Conservation (phyloP, 2,797 vertebrate species). For the Mergus octosetaceus region DNA sequence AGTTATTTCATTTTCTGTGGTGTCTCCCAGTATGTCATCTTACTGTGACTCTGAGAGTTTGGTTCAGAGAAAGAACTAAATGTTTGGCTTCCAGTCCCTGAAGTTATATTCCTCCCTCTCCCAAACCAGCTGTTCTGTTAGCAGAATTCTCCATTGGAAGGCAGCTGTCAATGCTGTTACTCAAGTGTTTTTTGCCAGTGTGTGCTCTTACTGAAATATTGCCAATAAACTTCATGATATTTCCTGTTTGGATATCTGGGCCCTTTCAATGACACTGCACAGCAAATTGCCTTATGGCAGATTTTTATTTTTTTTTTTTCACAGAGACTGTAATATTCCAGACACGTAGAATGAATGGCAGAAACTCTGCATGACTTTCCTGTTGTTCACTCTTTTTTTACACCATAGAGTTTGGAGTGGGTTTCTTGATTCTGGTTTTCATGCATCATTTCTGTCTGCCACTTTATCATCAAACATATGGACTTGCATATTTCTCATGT, state of each 20-base stretch:
- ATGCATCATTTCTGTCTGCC: background rate
- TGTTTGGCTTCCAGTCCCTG: background rate
- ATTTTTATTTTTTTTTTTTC: background rate
- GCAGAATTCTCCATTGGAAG: background rate
- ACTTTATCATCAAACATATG: background rate
- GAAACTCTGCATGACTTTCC: background rate
- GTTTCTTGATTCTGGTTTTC: background rate
- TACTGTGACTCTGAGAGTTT: background rate
- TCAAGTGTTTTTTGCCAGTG: slow-evolving; percentile 2
- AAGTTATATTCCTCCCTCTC: slow-evolving; percentile 23
- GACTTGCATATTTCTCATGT: background rate
- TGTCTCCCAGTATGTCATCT: background rate
- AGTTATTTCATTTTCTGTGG: background rate
- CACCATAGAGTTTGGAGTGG: background rate
- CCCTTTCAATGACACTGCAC: background rate
- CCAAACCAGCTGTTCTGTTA: slow-evolving; percentile 28
- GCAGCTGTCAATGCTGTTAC: background rate
- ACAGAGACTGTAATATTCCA: background rate
- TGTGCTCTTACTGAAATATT: background rate
- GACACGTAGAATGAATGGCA: background rate
- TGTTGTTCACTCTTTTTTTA: background rate
- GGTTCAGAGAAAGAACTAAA: background rate
- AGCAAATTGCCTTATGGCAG: background rate
- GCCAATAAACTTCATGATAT: background rate
- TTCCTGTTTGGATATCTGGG: background rate